phyloP scores from a whole-genome alignment of 1,140 invertebrate species.

The Goniozus legneri region DNA sequence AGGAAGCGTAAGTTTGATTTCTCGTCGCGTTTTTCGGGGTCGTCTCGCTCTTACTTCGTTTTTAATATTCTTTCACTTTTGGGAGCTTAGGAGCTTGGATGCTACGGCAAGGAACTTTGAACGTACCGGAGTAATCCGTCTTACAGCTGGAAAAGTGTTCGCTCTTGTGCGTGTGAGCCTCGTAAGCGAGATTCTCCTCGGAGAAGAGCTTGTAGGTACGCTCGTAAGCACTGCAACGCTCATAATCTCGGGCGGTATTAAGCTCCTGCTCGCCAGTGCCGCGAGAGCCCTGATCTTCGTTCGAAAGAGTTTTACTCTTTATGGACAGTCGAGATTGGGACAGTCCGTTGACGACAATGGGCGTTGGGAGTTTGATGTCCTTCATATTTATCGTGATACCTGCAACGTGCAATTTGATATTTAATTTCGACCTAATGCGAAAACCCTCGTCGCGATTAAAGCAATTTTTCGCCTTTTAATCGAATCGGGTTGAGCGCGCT shows the following conservation, averaged over 20 bases:
- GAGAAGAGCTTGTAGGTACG: slow-evolving; percentile 43
- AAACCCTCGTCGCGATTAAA: too few relatives aligned
- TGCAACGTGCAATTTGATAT: too few relatives aligned
- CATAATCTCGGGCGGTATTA: slow-evolving; percentile 28
- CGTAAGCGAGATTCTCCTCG: slow-evolving; percentile 33
- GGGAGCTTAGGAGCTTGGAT: too few relatives aligned
- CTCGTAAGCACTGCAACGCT: slow-evolving; percentile 40
- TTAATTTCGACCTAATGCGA: too few relatives aligned
- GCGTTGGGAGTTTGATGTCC: slow-evolving; percentile 61
- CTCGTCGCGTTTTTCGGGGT: too few relatives aligned
- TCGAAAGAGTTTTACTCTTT: slow-evolving; percentile 42
- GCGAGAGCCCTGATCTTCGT: slow-evolving; percentile 14
- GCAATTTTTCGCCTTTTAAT: too few relatives aligned
- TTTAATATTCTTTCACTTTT: too few relatives aligned
- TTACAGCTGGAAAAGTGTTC: slow-evolving; percentile 33
- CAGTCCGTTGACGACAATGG: slow-evolving; percentile 59
- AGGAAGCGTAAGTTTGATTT: background rate
- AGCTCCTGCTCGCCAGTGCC: background rate
- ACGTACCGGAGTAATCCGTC: slow-evolving; percentile 33
- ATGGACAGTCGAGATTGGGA: slow-evolving; percentile 53
- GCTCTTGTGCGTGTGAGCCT: slow-evolving; percentile 19
- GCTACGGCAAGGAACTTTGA: slow-evolving; percentile 7
- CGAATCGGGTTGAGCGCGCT: too few relatives aligned
- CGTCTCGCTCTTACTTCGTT: too few relatives aligned
- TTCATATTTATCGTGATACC: slow-evolving; percentile 67